Evolutionary conservation across 2,797 vertebrate species (phyloP), one percentile per base, ranked within the genome.

Genomic region (Glyptemys insculpta): DNA sequence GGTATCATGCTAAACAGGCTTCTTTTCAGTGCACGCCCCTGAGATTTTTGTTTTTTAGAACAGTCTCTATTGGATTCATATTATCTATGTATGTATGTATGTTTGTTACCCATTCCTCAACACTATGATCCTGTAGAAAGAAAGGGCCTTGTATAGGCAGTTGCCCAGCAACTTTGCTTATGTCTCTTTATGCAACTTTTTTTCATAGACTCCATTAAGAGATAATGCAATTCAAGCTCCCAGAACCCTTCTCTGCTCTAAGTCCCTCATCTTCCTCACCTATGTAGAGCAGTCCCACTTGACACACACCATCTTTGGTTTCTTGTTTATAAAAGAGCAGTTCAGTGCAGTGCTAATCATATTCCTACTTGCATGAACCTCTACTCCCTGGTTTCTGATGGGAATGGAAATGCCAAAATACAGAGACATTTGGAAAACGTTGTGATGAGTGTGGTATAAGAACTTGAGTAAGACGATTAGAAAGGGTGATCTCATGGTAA

Each of bases 101-200:
- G 96, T 91, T 96, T 96, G 89, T 96, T 94, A 96, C 87, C 91
- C 94, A 84, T 90, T 94, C 95, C 87, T 87, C 92, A 95, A 97
- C 94, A 95, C 90, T 87, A 78, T 81, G 90, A 94, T 92, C 87
- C 95, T 94, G 96, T 95, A 94, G 88, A 91, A 97, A 94, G 78
- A 85, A 93, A 95, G 90, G 96, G 85, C 83, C 90, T 95, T 96
- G 95, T 96, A 90, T 94, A 96, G 93, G 87, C 92, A 88, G 96
- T 96, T 95, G 72, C 3, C 0, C 91, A 85, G 85, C 52, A 86
- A 95, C 90, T 53, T 92, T 96, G 92, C 96, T 95, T 95, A 96
- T 96, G 94, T 95, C 96, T 95, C 91, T 87, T 94, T 95, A 92
- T 5, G 1, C 91, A 97, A 91, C 96, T 95, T 96, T 90, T 95